These are phyloP conservation scores for Schlechtendalia chinensis DNA, from an alignment of 1,140 invertebrate genomes.

Conservation along the genomic window DNA sequence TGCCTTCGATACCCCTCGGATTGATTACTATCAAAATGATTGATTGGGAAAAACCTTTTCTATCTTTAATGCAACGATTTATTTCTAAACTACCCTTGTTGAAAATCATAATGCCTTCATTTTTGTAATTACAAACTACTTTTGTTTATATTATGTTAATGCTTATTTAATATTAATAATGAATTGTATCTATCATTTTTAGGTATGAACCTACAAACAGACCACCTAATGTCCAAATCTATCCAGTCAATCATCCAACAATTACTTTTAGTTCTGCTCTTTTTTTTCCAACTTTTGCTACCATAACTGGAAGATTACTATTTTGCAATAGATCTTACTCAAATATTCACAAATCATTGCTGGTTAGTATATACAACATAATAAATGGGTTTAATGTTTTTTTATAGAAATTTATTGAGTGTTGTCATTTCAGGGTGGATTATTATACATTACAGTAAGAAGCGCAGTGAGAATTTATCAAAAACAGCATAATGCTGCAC, in stretches of 20 bases:
- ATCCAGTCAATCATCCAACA: slow-evolving; percentile 61
- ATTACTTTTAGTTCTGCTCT: slow-evolving; percentile 89
- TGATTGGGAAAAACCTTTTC: slow-evolving; percentile 90
- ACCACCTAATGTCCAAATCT: slow-evolving; percentile 22
- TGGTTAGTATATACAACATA: slow-evolving; percentile 59
- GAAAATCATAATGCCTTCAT: slow-evolving; percentile 69
- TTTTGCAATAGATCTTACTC: slow-evolving; percentile 80
- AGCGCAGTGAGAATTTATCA: slow-evolving; percentile 93
- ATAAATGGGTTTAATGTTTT: not conserved
- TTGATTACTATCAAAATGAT: slow-evolving; percentile 88
- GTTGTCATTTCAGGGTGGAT: slow-evolving; percentile 68
- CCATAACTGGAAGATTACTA: slow-evolving; percentile 85
- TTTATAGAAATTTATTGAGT: not conserved
- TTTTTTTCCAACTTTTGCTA: slow-evolving; percentile 88
- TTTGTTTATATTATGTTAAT: too few species aligned
- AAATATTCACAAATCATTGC: slow-evolving; percentile 85
- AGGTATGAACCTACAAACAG: slow-evolving; percentile 12
- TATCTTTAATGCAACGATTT: slow-evolving; percentile 73
- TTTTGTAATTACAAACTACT: slow-evolving; percentile 61
- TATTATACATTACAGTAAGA: slow-evolving; percentile 89
- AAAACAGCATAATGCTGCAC: slow-evolving; percentile 86
- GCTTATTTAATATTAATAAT: not conserved
- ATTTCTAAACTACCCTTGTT: slow-evolving; percentile 73
- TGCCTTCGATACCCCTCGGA: slow-evolving; percentile 90
- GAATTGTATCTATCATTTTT: not conserved